Percentiles rank a stretch among this genome's conserved stretches.
phyloP scores from a whole-genome alignment of 2,888 invertebrate species.

The Nesidiocoris tenuis region DNA sequence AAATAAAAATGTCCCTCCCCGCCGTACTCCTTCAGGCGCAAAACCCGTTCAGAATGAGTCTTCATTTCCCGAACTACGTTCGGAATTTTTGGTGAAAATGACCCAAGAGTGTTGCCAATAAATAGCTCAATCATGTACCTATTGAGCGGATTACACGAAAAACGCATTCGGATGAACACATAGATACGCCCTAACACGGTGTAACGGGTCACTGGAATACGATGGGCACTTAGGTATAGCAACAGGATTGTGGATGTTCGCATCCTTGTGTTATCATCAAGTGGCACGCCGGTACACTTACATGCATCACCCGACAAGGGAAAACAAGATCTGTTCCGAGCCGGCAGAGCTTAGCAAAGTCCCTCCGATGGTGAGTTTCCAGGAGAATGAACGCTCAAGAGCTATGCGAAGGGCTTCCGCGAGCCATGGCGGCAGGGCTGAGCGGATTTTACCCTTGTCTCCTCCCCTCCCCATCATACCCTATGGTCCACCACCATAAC shows the following conservation, averaged over 20 bases:
- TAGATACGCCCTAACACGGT: too few species aligned
- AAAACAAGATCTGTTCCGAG: not conserved
- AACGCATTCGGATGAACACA: too few species aligned
- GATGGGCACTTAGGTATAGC: not conserved
- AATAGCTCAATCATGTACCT: too few species aligned
- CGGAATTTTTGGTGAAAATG: too few species aligned
- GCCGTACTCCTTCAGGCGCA: too few species aligned
- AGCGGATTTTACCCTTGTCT: conserved; percentile 40
- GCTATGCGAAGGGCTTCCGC: conserved; percentile 1
- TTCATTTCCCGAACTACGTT: too few species aligned
- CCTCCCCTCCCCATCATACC: not conserved
- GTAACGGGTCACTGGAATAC: not conserved
- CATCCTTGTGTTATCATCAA: not conserved
- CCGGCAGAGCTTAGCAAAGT: not conserved
- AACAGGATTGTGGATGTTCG: not conserved
- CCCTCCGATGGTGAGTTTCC: conserved; percentile 11
- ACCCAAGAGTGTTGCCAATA: too few species aligned
- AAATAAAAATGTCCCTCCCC: too few species aligned
- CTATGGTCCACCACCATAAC: not conserved
- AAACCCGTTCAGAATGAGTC: too few species aligned
- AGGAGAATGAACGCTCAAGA: conserved; percentile 31
- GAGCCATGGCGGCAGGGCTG: conserved; percentile 10
- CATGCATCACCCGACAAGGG: not conserved
- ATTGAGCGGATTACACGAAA: too few species aligned
- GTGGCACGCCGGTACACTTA: not conserved